These are phyloP conservation scores for Propithecus deckenii DNA, from an alignment of 2,797 vertebrate genomes.

Conservation along the genomic window DNA sequence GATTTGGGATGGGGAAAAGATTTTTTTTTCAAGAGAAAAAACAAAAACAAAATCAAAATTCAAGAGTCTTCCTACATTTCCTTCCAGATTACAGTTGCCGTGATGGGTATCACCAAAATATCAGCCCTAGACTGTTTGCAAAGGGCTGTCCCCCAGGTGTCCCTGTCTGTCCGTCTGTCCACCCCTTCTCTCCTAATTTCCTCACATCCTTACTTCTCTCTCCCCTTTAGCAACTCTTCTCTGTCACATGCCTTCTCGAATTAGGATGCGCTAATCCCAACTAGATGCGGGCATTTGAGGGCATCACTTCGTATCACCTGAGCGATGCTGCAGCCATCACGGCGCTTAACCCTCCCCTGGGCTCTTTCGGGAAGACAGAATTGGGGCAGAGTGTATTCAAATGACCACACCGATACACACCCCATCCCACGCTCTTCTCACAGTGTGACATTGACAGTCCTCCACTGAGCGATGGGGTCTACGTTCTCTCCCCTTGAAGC, in stretches of 20 bases:
- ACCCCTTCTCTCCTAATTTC: not conserved
- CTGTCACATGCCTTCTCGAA: not conserved
- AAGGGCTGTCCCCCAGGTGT: not conserved
- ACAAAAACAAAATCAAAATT: not conserved
- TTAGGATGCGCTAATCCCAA: not conserved
- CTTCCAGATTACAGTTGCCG: not conserved
- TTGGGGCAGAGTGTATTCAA: not conserved
- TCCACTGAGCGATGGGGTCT: not conserved
- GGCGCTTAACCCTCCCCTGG: rapidly evolving
- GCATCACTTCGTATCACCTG: not conserved
- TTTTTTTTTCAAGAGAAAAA: not conserved
- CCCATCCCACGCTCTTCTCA: not conserved
- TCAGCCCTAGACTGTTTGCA: not conserved
- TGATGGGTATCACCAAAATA: rapidly evolving
- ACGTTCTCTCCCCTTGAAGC: not conserved
- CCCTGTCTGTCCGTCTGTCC: not conserved
- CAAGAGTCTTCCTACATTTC: not conserved
- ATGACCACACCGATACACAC: rapidly evolving
- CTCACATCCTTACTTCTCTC: not conserved
- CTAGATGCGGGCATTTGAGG: not conserved
- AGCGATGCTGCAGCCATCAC: rapidly evolving
- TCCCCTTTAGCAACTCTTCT: not conserved
- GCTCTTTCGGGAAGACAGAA: not conserved
- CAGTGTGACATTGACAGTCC: rapidly evolving
- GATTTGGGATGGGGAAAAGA: not conserved